These are phyloP conservation scores for Hipposideros larvatus DNA, from an alignment of 2,797 vertebrate species.

Conservation along the genomic window DNA sequence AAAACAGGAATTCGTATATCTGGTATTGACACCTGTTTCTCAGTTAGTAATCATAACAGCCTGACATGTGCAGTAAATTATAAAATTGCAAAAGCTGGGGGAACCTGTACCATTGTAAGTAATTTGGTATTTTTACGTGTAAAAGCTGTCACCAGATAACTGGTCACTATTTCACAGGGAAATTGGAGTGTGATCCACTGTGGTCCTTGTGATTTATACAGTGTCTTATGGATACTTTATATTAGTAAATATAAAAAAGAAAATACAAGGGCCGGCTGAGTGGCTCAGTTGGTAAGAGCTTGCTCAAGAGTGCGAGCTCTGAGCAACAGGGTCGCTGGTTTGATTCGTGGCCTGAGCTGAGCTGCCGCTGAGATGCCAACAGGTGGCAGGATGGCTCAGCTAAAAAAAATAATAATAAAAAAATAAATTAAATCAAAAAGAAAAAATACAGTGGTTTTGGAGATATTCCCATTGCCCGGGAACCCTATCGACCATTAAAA, in stretches of 20 bases:
- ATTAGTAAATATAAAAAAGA: slow-evolving; percentile 4
- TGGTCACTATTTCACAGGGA: neutral
- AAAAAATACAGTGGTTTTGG: neutral
- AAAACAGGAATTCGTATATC: neutral
- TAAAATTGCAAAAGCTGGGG: neutral
- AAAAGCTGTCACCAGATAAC: neutral
- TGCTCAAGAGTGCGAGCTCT: no score
- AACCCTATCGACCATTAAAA: neutral
- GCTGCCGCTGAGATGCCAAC: no score
- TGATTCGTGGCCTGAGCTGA: no score
- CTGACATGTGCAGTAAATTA: neutral
- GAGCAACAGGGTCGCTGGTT: no score
- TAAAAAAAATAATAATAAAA: no score
- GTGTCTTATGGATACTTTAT: neutral
- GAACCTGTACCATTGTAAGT: neutral
- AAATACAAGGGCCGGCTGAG: neutral
- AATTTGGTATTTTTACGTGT: neutral
- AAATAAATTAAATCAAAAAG: neutral
- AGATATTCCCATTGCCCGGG: neutral
- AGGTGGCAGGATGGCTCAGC: no score
- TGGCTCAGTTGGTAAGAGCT: no score
- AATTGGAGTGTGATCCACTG: neutral
- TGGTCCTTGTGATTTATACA: slow-evolving; percentile 19
- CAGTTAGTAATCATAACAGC: neutral
- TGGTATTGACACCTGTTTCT: neutral